Conservation (phyloP, 2,888 invertebrate species). For the Limnephilus rhombicus region DNA sequence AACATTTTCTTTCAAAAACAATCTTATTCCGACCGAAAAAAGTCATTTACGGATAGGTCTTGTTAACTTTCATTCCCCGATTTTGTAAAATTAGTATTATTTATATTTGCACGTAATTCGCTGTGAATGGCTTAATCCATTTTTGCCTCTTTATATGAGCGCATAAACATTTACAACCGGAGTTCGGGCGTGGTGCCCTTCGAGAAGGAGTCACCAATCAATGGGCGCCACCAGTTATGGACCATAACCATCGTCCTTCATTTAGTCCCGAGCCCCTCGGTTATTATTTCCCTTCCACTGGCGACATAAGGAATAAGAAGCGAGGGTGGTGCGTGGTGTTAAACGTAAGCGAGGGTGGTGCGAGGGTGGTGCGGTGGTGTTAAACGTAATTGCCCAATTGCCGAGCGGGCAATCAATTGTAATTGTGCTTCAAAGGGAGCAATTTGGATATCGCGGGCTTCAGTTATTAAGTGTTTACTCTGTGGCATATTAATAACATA, state of each 20-base stretch:
- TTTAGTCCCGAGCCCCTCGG: constrained; percentile 9
- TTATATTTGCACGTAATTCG: constrained; percentile 13
- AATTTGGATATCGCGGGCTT: constrained; percentile 60
- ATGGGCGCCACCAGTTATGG: constrained; percentile 36
- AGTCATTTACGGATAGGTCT: too few species aligned
- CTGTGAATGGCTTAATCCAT: not conserved
- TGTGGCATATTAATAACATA: constrained; percentile 45
- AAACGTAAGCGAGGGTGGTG: constrained; percentile 62
- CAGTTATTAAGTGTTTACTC: constrained; percentile 50
- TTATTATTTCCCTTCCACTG: constrained; percentile 44
- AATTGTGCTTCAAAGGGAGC: constrained; percentile 63
- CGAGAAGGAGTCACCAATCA: constrained; percentile 17
- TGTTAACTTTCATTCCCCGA: not conserved
- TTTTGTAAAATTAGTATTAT: not conserved
- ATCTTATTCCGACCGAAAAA: not conserved
- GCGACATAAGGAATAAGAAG: constrained; percentile 57
- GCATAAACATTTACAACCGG: not conserved
- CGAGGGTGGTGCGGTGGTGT: constrained; percentile 57
- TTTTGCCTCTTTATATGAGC: constrained; percentile 15
- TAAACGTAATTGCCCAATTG: constrained; percentile 66
- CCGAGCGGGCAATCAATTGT: constrained; percentile 65
- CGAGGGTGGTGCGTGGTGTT: constrained; percentile 58
- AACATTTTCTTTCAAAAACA: not conserved
- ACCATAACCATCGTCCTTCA: constrained; percentile 21
- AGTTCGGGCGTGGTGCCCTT: not conserved